Conservation (phyloP, 2,888 invertebrate species). For the Himalopsyche kuldschensis region DNA sequence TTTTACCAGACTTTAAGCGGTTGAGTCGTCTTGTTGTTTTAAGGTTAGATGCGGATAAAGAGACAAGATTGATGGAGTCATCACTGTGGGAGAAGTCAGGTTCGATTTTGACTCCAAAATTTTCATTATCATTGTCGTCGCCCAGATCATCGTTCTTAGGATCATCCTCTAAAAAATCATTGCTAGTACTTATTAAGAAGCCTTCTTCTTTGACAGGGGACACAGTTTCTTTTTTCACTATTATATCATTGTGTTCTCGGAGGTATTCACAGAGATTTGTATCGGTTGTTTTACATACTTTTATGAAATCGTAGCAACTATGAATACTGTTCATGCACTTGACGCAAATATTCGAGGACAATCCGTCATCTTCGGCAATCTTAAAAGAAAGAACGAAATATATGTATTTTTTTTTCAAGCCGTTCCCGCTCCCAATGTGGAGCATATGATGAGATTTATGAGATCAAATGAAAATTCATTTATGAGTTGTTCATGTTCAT, state of each 20-base stretch:
- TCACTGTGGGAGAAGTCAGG: not conserved
- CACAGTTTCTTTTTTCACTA: not conserved
- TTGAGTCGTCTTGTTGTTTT: not conserved
- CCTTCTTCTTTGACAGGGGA: slow-evolving; percentile 12
- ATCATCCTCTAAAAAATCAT: not conserved
- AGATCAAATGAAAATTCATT: too few species aligned
- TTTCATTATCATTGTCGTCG: not conserved
- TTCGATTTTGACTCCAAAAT: not conserved
- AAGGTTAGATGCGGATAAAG: not conserved
- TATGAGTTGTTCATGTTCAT: too few species aligned
- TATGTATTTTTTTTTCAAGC: too few species aligned
- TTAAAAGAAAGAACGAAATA: slow-evolving; percentile 12
- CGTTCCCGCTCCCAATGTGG: too few species aligned
- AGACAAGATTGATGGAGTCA: not conserved
- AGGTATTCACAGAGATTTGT: slow-evolving; percentile 9
- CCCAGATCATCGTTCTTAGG: not conserved
- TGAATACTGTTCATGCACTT: slow-evolving; percentile 56
- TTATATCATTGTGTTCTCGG: not conserved
- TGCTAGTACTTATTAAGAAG: not conserved
- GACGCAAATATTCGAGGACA: slow-evolving; percentile 58
- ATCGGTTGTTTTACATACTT: slow-evolving; percentile 40
- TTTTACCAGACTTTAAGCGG: not conserved
- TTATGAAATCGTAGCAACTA: slow-evolving; percentile 55
- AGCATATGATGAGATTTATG: too few species aligned
- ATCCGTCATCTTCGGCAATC: slow-evolving; percentile 47